phyloP scores from a whole-genome alignment of 37 sponge, comb jelly and placozoan genomes.

The Aplysina aerophoba region DNA sequence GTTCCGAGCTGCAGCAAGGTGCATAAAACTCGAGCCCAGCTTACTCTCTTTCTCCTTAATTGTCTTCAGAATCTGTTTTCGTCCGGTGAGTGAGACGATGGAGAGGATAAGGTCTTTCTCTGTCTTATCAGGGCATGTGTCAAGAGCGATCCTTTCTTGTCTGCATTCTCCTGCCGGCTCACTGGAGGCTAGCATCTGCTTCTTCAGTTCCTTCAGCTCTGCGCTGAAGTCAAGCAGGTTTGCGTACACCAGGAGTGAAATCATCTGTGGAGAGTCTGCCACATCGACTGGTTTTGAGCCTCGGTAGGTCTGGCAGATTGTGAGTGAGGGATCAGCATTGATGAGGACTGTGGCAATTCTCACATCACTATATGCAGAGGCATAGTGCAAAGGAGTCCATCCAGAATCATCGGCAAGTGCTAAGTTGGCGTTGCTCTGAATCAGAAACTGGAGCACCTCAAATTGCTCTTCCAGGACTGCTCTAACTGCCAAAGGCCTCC shows the following conservation, averaged over 20 bases:
- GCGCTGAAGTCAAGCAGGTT: background rate
- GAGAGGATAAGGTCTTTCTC: background rate
- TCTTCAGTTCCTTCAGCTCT: background rate
- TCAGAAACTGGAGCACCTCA: background rate
- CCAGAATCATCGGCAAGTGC: constrained; percentile 7
- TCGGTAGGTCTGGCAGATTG: background rate
- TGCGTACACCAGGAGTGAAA: background rate
- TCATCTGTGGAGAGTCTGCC: constrained; percentile 3
- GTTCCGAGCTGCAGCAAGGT: constrained; percentile 27
- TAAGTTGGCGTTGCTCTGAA: background rate
- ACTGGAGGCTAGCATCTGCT: background rate
- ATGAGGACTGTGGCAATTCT: background rate
- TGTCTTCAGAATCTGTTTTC: background rate
- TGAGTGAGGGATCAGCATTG: constrained; percentile 2
- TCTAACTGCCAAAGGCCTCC: background rate
- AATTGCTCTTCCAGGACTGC: constrained; percentile 19
- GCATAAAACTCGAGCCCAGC: background rate
- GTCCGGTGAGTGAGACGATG: background rate
- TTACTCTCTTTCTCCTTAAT: background rate
- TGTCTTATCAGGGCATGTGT: background rate
- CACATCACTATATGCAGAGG: background rate
- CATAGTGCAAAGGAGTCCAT: constrained; percentile 21
- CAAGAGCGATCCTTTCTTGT: background rate
- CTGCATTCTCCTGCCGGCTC: background rate
- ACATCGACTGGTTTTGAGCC: constrained; percentile 23